phyloP scores from a whole-genome alignment of 2,888 invertebrate species.

The Caenorhabditis sp. region DNA sequence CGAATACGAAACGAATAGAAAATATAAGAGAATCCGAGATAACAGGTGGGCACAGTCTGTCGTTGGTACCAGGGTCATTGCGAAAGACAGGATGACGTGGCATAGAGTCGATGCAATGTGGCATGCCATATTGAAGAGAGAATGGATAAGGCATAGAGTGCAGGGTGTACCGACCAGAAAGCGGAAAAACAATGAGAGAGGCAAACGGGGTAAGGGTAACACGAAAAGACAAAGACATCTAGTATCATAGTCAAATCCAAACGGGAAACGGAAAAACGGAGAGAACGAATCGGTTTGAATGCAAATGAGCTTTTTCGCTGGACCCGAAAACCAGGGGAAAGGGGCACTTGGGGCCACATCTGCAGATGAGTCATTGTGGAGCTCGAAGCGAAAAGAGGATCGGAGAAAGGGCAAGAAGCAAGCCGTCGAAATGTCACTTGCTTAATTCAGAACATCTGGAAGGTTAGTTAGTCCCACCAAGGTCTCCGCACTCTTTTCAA shows the following conservation, averaged over 20 bases:
- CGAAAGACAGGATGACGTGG: conserved; percentile 39
- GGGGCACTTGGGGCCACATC: conserved; percentile 24
- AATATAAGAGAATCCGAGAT: conserved; percentile 20
- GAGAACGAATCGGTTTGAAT: conserved; percentile 16
- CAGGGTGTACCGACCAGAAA: too few species aligned
- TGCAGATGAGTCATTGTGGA: conserved; percentile 56
- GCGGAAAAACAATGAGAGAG: conserved; percentile 1
- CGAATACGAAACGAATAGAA: neutral
- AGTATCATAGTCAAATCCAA: conserved; percentile 10
- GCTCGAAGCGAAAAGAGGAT: conserved; percentile 8
- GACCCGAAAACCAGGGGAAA: conserved; percentile 17
- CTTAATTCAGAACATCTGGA: conserved; percentile 61
- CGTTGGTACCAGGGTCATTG: conserved; percentile 43
- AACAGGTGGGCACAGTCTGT: conserved; percentile 32
- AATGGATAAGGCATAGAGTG: neutral
- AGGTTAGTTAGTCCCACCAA: conserved; percentile 17
- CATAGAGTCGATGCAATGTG: conserved; percentile 17
- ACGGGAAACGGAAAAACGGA: conserved; percentile 15
- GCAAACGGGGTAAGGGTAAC: neutral
- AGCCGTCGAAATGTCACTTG: conserved; percentile 24
- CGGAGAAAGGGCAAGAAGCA: conserved; percentile 13
- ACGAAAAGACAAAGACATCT: conserved; percentile 3
- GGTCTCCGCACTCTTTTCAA: conserved; percentile 29
- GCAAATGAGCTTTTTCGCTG: conserved; percentile 32
- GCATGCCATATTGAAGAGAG: conserved; percentile 12